A percentile compares a stretch with the other conserved stretches of the same genome.
Conservation (phyloP, 2,888 invertebrate species). For the Hydriomena furcata region DNA sequence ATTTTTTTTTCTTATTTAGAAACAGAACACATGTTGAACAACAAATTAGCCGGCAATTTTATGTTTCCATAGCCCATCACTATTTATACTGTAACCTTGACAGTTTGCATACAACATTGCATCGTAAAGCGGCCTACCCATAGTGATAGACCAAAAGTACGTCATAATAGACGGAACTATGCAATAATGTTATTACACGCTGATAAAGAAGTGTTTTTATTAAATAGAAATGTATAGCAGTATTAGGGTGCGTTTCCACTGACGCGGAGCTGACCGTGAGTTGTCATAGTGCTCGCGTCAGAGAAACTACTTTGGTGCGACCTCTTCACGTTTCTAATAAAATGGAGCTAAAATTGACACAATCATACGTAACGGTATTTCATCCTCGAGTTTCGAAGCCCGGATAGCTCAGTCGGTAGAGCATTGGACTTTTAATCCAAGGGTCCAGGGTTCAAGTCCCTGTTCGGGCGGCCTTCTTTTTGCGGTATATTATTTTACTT, state of each 20-base stretch:
- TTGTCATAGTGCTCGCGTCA: no score
- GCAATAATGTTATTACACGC: conserved; percentile 6
- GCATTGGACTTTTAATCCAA: conserved; percentile 91
- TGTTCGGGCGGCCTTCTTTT: conserved; percentile 84
- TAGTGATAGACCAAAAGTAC: conserved; percentile 5
- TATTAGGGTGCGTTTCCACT: no score
- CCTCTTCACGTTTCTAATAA: no score
- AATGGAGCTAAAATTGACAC: background rate
- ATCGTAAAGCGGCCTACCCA: conserved; percentile 25
- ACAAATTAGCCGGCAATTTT: no score
- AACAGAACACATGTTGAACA: no score
- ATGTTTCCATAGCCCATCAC: background rate
- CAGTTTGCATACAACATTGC: background rate
- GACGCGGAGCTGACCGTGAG: no score
- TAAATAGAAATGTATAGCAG: no score
- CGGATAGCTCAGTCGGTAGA: conserved; percentile 90
- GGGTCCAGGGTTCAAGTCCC: conserved; percentile 91
- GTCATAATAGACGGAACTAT: background rate
- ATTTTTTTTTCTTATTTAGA: no score
- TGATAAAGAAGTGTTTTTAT: background rate
- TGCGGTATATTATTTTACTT: conserved; percentile 12
- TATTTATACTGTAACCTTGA: conserved; percentile 5
- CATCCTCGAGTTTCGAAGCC: conserved; percentile 54
- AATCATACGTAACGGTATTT: conserved; percentile 13
- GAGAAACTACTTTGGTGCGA: no score